Evolutionary conservation across 30 jellyfish, hydroid and myxozoan genomes (phyloP), one percentile per base, ranked within the genome.

Genomic region (Aurelia aurita): DNA sequence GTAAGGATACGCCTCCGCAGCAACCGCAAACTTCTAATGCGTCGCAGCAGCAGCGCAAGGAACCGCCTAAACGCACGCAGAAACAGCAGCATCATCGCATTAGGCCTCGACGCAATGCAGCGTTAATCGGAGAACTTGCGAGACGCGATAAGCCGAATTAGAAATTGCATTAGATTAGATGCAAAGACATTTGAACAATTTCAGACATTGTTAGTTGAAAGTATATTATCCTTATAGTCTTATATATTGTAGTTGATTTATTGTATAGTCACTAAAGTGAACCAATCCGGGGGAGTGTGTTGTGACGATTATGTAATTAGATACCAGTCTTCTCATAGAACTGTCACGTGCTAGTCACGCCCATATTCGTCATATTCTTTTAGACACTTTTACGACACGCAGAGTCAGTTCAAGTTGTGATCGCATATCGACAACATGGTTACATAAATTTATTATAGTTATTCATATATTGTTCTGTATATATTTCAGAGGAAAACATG

Each of bases 241-340:
- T 69, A 21, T 34, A 51, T 25, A 27, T 61, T 13, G 27, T 61
- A 13, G 27, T 10, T 10, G 74, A 61, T 10, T 10, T 13, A 69
- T 69, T 1, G 82, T 13, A 27, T 69, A 39, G 82, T 39, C 65
- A 13, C 27, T 63, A 35, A 34, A 39, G 82, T 69, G 65, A 69
- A 69, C 82, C 82, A 69, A 69, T 18, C 0, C 27, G 39, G 82
- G 82, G 82, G 82, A 69, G 82, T 69, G 72, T 69, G 82, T 27
- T 69, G 82, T 69, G n/a, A n/a, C n/a, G n/a, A n/a, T n/a, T n/a
- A n/a, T n/a, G n/a, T n/a, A n/a, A n/a, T n/a, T n/a, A n/a, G n/a
- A n/a, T n/a, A n/a, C n/a, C n/a, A n/a, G n/a, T n/a, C n/a, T n/a
- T n/a, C n/a, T n/a, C n/a, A n/a, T n/a, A n/a, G n/a, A n/a, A n/a